Percentiles rank a stretch among this genome's conserved stretches.
These are phyloP conservation scores for Scaptomyza pallida DNA, from an alignment of 1,140 invertebrate species.

Conservation along the genomic window DNA sequence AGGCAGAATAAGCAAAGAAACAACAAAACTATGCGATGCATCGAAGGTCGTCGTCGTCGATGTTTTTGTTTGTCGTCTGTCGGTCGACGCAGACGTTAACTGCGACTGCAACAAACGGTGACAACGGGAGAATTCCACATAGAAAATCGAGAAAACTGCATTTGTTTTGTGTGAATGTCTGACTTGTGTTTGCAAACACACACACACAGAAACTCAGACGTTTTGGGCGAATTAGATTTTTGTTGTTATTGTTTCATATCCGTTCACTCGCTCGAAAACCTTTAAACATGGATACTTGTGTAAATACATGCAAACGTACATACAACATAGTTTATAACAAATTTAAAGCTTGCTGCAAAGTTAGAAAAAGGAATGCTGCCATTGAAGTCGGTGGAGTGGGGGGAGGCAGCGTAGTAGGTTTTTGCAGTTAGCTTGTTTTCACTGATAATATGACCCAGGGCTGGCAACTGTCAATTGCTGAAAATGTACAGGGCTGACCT, in stretches of 20 bases:
- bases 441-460: no score
- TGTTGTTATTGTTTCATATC: slow-evolving; percentile 26
- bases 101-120: slow-evolving; percentile 28
- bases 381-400: no score
- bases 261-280: slow-evolving; percentile 48
- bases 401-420: no score
- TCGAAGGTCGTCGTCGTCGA: slow-evolving; percentile 66
- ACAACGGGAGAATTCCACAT: slow-evolving; percentile 59
- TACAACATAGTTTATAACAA: no score
- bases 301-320: not conserved
- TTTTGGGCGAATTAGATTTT: slow-evolving; percentile 25
- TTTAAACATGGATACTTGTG: slow-evolving; percentile 17
- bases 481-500: no score
- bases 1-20: slow-evolving; percentile 25
- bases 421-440: no score
- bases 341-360: no score
- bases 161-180: slow-evolving; percentile 27
- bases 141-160: slow-evolving; percentile 78
- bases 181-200: slow-evolving; percentile 3
- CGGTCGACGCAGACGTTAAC: slow-evolving; percentile 21
- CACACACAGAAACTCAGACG: not conserved
- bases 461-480: no score
- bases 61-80: slow-evolving; percentile 42
- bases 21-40: slow-evolving; percentile 49
- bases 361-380: no score